Evolutionary conservation across 1,140 invertebrate genomes (phyloP).

Genomic region (Drosophila athabasca): DNA sequence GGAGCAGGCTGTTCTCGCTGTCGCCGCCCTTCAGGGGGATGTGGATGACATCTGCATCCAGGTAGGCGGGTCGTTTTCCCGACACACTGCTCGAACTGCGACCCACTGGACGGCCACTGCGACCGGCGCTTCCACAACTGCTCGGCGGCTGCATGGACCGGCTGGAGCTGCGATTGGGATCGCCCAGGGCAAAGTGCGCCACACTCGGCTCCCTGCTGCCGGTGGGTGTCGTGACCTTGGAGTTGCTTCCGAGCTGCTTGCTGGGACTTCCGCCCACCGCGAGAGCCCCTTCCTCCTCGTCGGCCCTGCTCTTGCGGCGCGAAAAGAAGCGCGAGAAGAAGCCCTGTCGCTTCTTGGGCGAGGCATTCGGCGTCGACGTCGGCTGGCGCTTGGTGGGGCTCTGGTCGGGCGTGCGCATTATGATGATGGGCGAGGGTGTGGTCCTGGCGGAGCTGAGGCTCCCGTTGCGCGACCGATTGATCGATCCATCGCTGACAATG

Average conservation of each 20-base stretch:
- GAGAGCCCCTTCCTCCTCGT: constrained; percentile 43
- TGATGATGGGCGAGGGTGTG: constrained; percentile 83
- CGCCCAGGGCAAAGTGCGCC: constrained; percentile 56
- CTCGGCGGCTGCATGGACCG: constrained; percentile 65
- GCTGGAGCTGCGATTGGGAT: constrained; percentile 75
- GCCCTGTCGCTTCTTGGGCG: constrained; percentile 86
- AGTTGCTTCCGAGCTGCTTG: constrained; percentile 17
- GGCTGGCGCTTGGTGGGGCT: constrained; percentile 84
- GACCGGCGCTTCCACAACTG: constrained; percentile 23
- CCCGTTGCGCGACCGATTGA: constrained; percentile 65
- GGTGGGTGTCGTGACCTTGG: constrained; percentile 55
- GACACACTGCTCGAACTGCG: constrained; percentile 86
- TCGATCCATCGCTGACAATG: constrained; percentile 53
- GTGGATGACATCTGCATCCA: constrained; percentile 85
- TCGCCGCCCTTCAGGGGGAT: constrained; percentile 86
- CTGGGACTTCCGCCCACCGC: constrained; percentile 22
- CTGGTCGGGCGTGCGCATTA: constrained; percentile 83
- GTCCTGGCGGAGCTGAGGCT: constrained; percentile 75
- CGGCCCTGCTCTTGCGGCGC: constrained; percentile 81
- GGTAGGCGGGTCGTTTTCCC: constrained; percentile 84
- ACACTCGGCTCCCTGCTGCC: constrained; percentile 71
- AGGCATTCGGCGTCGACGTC: constrained; percentile 64
- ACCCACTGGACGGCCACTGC: constrained; percentile 84
- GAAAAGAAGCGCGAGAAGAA: constrained; percentile 88
- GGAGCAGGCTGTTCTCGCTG: constrained; percentile 66